Evolutionary conservation across 2,888 invertebrate species (phyloP).

Genomic region (Didymodactylos carnosus): DNA sequence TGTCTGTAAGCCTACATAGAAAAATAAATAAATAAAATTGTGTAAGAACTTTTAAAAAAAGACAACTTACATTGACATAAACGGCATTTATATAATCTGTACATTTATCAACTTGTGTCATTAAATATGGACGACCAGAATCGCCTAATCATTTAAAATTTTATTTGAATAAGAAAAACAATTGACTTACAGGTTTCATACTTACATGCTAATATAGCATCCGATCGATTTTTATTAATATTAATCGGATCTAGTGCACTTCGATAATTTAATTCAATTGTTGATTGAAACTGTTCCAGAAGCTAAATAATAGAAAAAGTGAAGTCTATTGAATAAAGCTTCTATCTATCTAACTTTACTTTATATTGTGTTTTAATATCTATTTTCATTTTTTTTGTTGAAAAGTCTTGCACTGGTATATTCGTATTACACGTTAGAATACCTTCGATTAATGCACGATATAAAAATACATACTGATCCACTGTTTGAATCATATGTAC

Average conservation of each 20-base stretch:
- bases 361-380: not conserved
- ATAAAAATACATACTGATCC: not conserved
- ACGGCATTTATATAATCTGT: conserved; percentile 21
- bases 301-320: not conserved
- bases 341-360: not conserved
- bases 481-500: not conserved
- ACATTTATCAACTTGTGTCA: conserved; percentile 18
- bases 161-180: not conserved
- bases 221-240: not conserved
- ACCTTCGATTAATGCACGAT: not conserved
- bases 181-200: too few relatives aligned
- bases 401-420: not conserved
- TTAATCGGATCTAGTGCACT: not conserved
- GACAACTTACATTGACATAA: conserved; percentile 18
- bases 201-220: not conserved
- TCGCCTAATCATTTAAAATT: conserved; percentile 14
- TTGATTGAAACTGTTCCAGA: not conserved
- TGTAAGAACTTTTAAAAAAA: not conserved
- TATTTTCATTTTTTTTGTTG: not conserved
- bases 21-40: not conserved
- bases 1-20: not conserved
- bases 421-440: not conserved
- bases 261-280: not conserved
- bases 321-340: not conserved
- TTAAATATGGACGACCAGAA: conserved; percentile 18